Conservation (phyloP, 2,113 vertebrate species). For the Acanthochromis polyacanthus region DNA sequence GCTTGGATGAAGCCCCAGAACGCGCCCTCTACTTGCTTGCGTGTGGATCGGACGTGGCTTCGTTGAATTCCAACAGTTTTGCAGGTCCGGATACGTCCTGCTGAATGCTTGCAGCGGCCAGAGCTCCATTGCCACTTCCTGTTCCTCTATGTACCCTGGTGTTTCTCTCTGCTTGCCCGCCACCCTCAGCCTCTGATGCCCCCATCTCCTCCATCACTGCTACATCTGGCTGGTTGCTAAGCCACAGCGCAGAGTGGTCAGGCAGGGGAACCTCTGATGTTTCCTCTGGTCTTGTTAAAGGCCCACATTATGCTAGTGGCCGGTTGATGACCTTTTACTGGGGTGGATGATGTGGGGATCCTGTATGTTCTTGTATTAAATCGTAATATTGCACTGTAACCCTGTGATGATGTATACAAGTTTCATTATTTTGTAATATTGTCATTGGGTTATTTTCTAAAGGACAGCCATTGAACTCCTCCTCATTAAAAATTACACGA, state of each 20-base stretch:
- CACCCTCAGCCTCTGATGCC: background rate
- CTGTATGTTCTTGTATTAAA: slow-evolving; percentile 88
- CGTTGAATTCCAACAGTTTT: background rate
- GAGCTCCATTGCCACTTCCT: slow-evolving; percentile 29
- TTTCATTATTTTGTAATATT: slow-evolving; percentile 91
- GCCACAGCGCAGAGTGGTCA: no score
- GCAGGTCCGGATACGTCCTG: slow-evolving; percentile 8
- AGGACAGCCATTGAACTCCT: slow-evolving; percentile 87
- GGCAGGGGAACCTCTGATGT: slow-evolving; percentile 22
- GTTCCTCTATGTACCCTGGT: slow-evolving; percentile 27
- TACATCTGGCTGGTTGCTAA: slow-evolving; percentile 58
- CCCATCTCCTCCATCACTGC: slow-evolving; percentile 26
- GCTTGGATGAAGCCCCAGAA: slow-evolving; percentile 49
- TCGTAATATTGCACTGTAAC: slow-evolving; percentile 91
- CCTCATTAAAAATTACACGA: slow-evolving; percentile 87
- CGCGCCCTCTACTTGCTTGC: slow-evolving; percentile 78
- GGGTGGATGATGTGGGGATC: slow-evolving; percentile 82
- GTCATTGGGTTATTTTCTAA: slow-evolving; percentile 91
- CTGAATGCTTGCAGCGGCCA: slow-evolving; percentile 34
- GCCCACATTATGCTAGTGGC: slow-evolving; percentile 68
- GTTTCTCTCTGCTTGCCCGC: slow-evolving; percentile 33
- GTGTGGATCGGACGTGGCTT: slow-evolving; percentile 43
- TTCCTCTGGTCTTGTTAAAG: slow-evolving; percentile 41
- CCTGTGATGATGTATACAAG: slow-evolving; percentile 91
- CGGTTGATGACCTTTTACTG: slow-evolving; percentile 84